These are phyloP conservation scores for Drosophila teissieri DNA, from an alignment of 1,140 invertebrate species.

Conservation along the genomic window DNA sequence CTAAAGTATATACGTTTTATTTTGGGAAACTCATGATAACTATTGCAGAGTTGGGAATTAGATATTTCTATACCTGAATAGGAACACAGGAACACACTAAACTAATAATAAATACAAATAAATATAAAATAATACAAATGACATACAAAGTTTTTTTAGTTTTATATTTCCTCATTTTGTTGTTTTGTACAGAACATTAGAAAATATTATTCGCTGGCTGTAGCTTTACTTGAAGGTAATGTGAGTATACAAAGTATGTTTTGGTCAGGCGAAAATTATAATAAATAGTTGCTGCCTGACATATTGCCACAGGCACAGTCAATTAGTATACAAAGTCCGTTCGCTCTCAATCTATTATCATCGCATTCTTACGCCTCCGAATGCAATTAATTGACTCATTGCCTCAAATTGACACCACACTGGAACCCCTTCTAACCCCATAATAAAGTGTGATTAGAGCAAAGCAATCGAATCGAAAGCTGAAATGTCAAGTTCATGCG, in stretches of 20 bases:
- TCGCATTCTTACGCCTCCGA: constrained; percentile 25
- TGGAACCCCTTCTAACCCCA: not conserved
- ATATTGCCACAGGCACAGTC: not conserved
- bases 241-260: too few species aligned
- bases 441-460: constrained; percentile 23
- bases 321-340: constrained; percentile 33
- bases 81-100: too few species aligned
- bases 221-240: too few species aligned
- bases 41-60: too few species aligned
- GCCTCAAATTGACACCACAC: constrained; percentile 24
- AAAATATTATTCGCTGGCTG: too few species aligned
- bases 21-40: not conserved
- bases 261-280: not conserved
- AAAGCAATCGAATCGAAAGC: constrained; percentile 45
- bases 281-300: constrained; percentile 1
- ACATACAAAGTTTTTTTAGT: too few species aligned
- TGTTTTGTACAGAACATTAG: too few species aligned
- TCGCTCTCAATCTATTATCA: constrained; percentile 29
- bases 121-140: too few species aligned
- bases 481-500: constrained; percentile 73
- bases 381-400: constrained; percentile 55
- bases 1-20: not conserved
- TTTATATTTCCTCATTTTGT: too few species aligned
- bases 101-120: too few species aligned
- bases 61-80: too few species aligned